Percentiles rank a stretch among this genome's conserved stretches.
These are phyloP conservation scores for Itoplectis maculator DNA, from an alignment of 2,888 invertebrate species.

Conservation along the genomic window DNA sequence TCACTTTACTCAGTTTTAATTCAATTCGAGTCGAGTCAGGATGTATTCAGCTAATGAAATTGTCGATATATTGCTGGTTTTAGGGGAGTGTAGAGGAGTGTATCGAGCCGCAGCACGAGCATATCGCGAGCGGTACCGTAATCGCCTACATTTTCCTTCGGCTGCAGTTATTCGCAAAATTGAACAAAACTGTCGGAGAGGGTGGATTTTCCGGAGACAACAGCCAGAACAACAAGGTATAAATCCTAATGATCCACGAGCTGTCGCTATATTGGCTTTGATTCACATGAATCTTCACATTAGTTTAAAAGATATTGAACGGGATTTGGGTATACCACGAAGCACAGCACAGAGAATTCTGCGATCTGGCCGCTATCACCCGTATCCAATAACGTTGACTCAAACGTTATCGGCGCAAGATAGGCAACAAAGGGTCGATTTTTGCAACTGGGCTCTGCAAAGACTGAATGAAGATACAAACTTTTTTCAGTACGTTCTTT, in stretches of 20 bases:
- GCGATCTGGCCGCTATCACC: neutral
- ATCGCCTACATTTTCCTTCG: no score
- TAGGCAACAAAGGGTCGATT: no score
- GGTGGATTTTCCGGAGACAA: neutral
- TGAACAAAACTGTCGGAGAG: neutral
- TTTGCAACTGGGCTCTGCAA: no score
- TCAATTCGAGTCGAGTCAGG: no score
- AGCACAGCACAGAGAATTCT: conserved; percentile 19
- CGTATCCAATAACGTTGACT: neutral
- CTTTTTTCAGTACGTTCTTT: no score
- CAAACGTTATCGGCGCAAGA: no score
- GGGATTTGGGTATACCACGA: conserved; percentile 15
- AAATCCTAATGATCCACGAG: no score
- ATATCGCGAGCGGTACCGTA: neutral
- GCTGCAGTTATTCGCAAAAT: conserved; percentile 2
- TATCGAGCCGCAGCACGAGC: neutral
- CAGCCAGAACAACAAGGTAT: neutral
- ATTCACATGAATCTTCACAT: conserved; percentile 28
- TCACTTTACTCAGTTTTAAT: no score
- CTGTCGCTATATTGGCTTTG: conserved; percentile 1
- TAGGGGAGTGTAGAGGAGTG: neutral
- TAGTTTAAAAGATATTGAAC: conserved; percentile 19
- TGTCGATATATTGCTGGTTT: no score
- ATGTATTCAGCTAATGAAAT: no score
- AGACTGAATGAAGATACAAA: no score